Base-by-base conservation (phyloP, 2,797 vertebrate genomes). In the Emydoidea blandingii region DNA sequence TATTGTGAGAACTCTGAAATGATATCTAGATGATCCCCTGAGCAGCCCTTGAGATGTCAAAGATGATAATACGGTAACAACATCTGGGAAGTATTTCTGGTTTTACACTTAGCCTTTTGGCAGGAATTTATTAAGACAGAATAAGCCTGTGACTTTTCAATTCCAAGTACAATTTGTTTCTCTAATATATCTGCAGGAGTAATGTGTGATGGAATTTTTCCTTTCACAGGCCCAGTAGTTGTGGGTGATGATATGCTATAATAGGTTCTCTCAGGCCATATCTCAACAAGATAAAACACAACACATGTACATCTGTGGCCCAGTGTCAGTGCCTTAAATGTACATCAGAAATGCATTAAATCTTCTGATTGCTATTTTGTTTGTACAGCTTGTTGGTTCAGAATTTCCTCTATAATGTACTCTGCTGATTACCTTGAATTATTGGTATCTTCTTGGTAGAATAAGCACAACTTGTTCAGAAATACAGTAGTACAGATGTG, bases 151-250 rank as follows among this genome's bases (percentile, higher is more conserved):
- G 99, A 99, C 99, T 99, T 99, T 99, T 99, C 99, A 99, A 99
- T 99, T 99, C 99, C 99, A 98, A 99, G 98, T 99, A 99, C 99
- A 99, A 99, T 99, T 99, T 99, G 99, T 99, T 99, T 99, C 99
- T 99, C 99, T 99, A 99, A 99, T 99, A 98, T 99, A 99, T 99
- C 99, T 98, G 97, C 97, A 90, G 98, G 98, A 98, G 98, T 99
- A 99, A 99, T 98, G 98, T 98, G 99, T 99, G 99, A 99, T 99
- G 98, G 99, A 99, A 99, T 99, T 99, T 98, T 99, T 99, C 99
- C 99, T 98, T 97, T 98, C 97, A 91, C 92, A 78, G 97, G 96
- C 98, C 95, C 98, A 97, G 97, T 98, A 98, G 98, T 97, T 97
- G 98, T 97, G 98, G 98, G 97, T 98, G 98, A 99, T 98, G 98